These are phyloP conservation scores for Tenualosa thibaudeaui DNA, from an alignment of 2,797 vertebrate genomes.

Conservation along the genomic window DNA sequence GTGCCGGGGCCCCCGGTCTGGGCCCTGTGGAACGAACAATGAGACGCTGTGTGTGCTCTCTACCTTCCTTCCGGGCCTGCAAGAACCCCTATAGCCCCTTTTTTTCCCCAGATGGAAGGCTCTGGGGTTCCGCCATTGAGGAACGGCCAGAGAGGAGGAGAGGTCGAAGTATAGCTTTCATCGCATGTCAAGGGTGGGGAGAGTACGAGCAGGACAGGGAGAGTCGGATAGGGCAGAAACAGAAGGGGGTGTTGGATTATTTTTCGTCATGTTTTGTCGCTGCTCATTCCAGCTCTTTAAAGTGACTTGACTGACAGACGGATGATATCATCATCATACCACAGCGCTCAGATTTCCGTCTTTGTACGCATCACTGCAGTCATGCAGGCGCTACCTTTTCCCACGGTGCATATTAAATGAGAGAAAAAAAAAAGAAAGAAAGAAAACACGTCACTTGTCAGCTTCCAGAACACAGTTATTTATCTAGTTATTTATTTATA, in stretches of 20 bases:
- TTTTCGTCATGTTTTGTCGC: conserved; percentile 5
- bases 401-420: neutral
- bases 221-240: neutral
- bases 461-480: neutral
- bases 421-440: neutral
- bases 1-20: conserved; percentile 59
- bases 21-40: conserved; percentile 59
- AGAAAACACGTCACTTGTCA: conserved; percentile 6
- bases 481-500: neutral
- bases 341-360: neutral
- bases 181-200: neutral
- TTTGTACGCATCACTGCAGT: conserved; percentile 2
- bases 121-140: conserved; percentile 37
- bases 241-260: neutral
- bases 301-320: conserved; percentile 23
- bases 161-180: neutral
- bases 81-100: neutral
- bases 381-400: neutral
- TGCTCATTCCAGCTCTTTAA: neutral
- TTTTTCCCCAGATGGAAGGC: conserved; percentile 47
- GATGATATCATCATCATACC: conserved; percentile 23
- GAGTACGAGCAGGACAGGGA: conserved; percentile 7
- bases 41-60: conserved; percentile 52
- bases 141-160: neutral
- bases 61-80: conserved; percentile 48